Conservation (phyloP, 2,888 invertebrate species). For the Melinopterus prodromus region DNA sequence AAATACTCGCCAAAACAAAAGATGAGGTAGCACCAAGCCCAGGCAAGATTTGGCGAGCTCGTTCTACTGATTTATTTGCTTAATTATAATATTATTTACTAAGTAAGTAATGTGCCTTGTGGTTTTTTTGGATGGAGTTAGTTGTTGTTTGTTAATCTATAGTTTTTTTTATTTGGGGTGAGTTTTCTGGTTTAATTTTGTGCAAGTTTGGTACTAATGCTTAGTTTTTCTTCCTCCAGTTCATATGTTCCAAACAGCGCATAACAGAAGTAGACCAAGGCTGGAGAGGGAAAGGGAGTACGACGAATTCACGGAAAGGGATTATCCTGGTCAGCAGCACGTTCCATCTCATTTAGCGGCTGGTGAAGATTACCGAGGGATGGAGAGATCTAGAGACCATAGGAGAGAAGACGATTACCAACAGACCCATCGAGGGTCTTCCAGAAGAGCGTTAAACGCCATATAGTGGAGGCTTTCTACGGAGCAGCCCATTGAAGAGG, state of each 20-base stretch:
- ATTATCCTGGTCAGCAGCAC: slow-evolving; percentile 49
- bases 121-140: slow-evolving; percentile 16
- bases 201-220: slow-evolving; percentile 7
- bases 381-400: slow-evolving; percentile 52
- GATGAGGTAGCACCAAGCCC: slow-evolving; percentile 56
- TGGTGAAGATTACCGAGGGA: slow-evolving; percentile 55
- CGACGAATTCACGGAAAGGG: slow-evolving; percentile 63
- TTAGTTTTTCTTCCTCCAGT: slow-evolving; percentile 47
- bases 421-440: slow-evolving; percentile 66
- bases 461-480: slow-evolving; percentile 70
- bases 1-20: slow-evolving; percentile 38
- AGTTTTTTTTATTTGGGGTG: slow-evolving; percentile 33
- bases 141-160: slow-evolving; percentile 23
- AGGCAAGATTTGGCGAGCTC: slow-evolving; percentile 59
- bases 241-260: slow-evolving; percentile 60
- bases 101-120: slow-evolving; percentile 34
- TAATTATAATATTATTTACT: slow-evolving; percentile 43
- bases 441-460: slow-evolving; percentile 77
- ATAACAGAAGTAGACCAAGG: slow-evolving; percentile 61
- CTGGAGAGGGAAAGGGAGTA: slow-evolving; percentile 63
- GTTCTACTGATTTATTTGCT: slow-evolving; percentile 60
- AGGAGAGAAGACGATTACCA: slow-evolving; percentile 58
- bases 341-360: slow-evolving; percentile 53
- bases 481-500: slow-evolving; percentile 62
- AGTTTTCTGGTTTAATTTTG: slow-evolving; percentile 32